Percentiles rank a stretch among this genome's conserved stretches.
phyloP scores from a whole-genome alignment of 1,140 invertebrate genomes.

The Drosophila sulfurigaster region DNA sequence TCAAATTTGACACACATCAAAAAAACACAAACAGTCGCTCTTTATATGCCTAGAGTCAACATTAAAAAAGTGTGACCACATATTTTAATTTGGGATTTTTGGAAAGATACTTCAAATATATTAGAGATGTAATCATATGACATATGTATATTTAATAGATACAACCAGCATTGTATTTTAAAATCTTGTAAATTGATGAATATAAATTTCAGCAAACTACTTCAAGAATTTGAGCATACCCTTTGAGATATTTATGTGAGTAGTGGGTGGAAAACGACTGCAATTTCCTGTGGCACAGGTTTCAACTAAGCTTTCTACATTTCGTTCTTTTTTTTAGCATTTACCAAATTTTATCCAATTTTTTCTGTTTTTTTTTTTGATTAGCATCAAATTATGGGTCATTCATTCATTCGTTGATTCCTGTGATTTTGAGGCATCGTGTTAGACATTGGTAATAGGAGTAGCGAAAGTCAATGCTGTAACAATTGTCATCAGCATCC shows the following conservation, averaged over 20 bases:
- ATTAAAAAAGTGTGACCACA: no score
- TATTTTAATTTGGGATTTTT: no score
- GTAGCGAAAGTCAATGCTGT: background rate
- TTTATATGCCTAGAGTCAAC: no score
- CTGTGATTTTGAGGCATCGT: slow-evolving; percentile 22
- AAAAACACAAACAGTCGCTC: no score
- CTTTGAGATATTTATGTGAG: background rate
- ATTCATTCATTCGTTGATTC: slow-evolving; percentile 32
- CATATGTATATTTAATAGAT: no score
- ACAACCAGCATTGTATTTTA: no score
- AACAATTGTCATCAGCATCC: slow-evolving; percentile 14
- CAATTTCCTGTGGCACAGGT: slow-evolving; percentile 61
- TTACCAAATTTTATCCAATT: background rate
- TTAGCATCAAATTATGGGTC: slow-evolving; percentile 54
- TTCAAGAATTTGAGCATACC: background rate
- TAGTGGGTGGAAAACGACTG: slow-evolving; percentile 39
- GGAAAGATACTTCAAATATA: no score
- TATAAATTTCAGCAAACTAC: no score
- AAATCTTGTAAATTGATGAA: no score
- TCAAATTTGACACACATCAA: no score
- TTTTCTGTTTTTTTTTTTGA: slow-evolving; percentile 30
- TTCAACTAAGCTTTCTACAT: slow-evolving; percentile 28
- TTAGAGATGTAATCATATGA: no score
- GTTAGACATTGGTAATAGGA: background rate
- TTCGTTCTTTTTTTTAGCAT: background rate